phyloP scores from a whole-genome alignment of 2,888 invertebrate species.

The Aphelenchoides bicaudatus region DNA sequence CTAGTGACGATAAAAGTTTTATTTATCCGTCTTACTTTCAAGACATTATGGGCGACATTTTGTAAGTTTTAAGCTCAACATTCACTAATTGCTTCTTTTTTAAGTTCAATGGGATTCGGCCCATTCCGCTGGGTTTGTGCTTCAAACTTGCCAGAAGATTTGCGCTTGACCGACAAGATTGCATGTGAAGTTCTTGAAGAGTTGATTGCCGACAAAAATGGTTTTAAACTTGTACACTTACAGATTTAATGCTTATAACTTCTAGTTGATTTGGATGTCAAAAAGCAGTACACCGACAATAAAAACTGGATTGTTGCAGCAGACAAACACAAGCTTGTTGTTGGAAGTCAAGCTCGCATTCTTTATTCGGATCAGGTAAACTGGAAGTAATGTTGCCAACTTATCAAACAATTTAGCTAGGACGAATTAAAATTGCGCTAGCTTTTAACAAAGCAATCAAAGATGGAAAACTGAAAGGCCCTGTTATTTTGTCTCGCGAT shows the following conservation, averaged over 20 bases:
- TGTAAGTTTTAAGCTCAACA: background rate
- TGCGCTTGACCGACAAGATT: slow-evolving; percentile 66
- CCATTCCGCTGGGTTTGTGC: slow-evolving; percentile 70
- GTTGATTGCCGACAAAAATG: slow-evolving; percentile 42
- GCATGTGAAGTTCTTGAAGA: slow-evolving; percentile 64
- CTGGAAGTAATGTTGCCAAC: too few species aligned
- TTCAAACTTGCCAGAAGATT: slow-evolving; percentile 65
- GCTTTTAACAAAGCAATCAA: slow-evolving; percentile 66
- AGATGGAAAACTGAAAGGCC: slow-evolving; percentile 60
- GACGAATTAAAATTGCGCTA: slow-evolving; percentile 65
- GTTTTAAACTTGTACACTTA: slow-evolving; percentile 28
- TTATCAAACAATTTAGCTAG: too few species aligned
- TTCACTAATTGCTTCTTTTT: too few species aligned
- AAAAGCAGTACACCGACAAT: slow-evolving; percentile 67
- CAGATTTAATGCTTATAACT: too few species aligned
- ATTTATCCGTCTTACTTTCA: slow-evolving; percentile 69
- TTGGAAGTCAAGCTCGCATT: slow-evolving; percentile 62
- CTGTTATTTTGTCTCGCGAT: slow-evolving; percentile 68
- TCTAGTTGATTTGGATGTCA: slow-evolving; percentile 62
- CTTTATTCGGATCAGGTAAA: slow-evolving; percentile 68
- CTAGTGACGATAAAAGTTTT: slow-evolving; percentile 64
- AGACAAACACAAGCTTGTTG: slow-evolving; percentile 65
- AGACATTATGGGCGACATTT: slow-evolving; percentile 68
- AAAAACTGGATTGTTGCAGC: slow-evolving; percentile 67
- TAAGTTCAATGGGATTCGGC: slow-evolving; percentile 70